Percentiles rank a stretch among this genome's conserved stretches.
Evolutionary conservation across 1,140 invertebrate genomes (phyloP).

Genomic region (Trachelipus rathkii): DNA sequence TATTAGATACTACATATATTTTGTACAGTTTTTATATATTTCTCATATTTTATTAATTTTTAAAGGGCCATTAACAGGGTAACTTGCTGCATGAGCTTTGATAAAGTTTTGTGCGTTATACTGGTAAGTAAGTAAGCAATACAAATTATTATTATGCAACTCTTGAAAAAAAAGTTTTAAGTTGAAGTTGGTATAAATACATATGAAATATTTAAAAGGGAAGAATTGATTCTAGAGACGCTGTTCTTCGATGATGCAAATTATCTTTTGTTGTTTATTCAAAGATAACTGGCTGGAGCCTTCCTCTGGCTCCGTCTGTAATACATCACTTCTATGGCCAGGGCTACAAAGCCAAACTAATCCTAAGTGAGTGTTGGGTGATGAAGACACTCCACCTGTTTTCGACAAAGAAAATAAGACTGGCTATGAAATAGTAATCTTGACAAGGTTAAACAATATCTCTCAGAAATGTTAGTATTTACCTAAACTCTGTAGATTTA

Average conservation of each 20-base stretch:
- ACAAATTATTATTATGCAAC: too few relatives aligned
- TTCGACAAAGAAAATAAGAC: not conserved
- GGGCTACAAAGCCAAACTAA: conserved; percentile 73
- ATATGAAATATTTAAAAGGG: not conserved
- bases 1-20: too few relatives aligned
- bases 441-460: not conserved
- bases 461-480: conserved; percentile 36
- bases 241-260: conserved; percentile 5
- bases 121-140: too few relatives aligned
- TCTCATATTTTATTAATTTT: too few relatives aligned
- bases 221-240: conserved; percentile 36
- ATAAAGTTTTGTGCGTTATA: too few relatives aligned
- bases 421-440: too few relatives aligned
- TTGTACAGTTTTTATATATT: too few relatives aligned
- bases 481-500: conserved; percentile 80
- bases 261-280: too few relatives aligned
- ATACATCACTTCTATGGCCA: conserved; percentile 73
- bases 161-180: too few relatives aligned
- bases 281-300: not conserved
- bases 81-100: too few relatives aligned
- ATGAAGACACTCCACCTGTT: conserved; percentile 80
- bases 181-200: too few relatives aligned
- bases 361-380: conserved; percentile 69
- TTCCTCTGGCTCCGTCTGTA: conserved; percentile 55
- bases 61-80: too few relatives aligned